Conservation (phyloP, 2,888 invertebrate genomes). For the Strigamia maritima region DNA sequence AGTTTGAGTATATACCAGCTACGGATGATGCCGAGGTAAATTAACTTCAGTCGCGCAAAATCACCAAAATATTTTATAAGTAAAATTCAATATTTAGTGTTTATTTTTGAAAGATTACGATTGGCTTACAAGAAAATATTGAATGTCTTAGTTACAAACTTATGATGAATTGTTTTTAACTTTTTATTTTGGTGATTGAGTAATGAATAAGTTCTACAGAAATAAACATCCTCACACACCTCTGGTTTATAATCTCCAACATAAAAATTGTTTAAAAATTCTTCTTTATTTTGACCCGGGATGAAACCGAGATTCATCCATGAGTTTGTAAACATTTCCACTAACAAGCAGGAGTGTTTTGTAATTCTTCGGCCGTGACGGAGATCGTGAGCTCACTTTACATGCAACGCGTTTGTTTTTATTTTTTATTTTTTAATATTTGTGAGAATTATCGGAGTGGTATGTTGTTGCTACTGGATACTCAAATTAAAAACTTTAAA, state of each 20-base stretch:
- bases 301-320: neutral
- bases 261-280: neutral
- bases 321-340: slow-evolving; percentile 9
- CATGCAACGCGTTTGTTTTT: neutral
- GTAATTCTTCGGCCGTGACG: neutral
- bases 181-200: neutral
- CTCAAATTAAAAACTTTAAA: neutral
- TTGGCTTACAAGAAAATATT: too few species aligned
- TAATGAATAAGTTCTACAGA: neutral
- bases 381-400: neutral
- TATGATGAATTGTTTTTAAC: neutral
- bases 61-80: neutral
- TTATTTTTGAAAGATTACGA: too few species aligned
- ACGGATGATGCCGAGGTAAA: neutral
- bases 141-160: too few species aligned
- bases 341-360: neutral
- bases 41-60: neutral
- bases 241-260: neutral
- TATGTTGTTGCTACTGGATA: neutral
- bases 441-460: neutral
- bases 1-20: slow-evolving; percentile 53
- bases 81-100: too few species aligned
- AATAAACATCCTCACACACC: slow-evolving; percentile 10
- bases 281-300: neutral
- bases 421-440: neutral